A percentile compares a stretch with the other conserved stretches of the same genome.
Conservation (phyloP, 2,797 vertebrate genomes). For the Pangasius sanitwongsei region DNA sequence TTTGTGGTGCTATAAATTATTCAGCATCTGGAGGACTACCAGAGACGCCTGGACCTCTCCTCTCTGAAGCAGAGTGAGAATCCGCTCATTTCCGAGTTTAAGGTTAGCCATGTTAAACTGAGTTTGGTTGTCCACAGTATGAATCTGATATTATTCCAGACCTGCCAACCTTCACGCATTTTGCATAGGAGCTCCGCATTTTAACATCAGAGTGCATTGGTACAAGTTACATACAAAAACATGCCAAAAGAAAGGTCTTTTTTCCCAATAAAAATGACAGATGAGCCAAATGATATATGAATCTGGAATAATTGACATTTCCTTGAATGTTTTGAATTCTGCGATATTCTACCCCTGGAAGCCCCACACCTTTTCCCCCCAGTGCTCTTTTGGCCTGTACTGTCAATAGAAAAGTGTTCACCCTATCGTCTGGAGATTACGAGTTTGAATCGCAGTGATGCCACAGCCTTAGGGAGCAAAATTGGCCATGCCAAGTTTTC, state of each 20-base stretch:
- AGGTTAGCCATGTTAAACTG: constrained; percentile 69
- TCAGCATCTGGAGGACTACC: constrained; percentile 92
- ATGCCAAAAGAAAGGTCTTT: not conserved
- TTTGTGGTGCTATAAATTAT: constrained; percentile 37
- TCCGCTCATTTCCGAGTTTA: constrained; percentile 90
- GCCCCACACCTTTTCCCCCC: not conserved
- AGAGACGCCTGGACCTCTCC: constrained; percentile 90
- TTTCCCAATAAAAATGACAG: not conserved
- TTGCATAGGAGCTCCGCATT: not conserved
- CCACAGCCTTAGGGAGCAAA: not conserved
- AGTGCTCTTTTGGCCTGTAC: not conserved
- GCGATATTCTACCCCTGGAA: not conserved
- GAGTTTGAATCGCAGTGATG: not conserved
- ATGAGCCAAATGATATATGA: not conserved
- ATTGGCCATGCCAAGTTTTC: not conserved
- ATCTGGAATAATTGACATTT: not conserved
- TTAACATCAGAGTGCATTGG: not conserved
- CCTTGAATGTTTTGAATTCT: not conserved
- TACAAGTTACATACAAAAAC: not conserved
- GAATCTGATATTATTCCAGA: not conserved
- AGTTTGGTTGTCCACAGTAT: not conserved
- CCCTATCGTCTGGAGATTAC: not conserved
- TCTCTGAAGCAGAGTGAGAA: constrained; percentile 91
- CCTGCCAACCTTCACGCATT: not conserved
- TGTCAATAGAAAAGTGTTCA: not conserved